A percentile compares a stretch with the other conserved stretches of the same genome.
These are phyloP conservation scores for Drosophila auraria DNA, from an alignment of 1,140 invertebrate species.

Conservation along the genomic window DNA sequence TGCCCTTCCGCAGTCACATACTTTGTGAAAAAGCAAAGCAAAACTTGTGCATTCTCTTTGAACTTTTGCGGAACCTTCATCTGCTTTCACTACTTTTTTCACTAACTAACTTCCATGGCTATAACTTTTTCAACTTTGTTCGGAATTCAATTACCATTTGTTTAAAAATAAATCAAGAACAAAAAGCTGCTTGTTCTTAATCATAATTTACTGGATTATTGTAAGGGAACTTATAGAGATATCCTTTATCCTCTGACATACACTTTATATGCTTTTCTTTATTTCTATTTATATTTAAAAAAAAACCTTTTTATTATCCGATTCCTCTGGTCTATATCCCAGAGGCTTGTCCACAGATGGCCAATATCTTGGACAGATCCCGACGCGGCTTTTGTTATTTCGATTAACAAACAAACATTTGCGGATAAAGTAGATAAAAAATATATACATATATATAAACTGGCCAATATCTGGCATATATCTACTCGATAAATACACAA, in stretches of 20 bases:
- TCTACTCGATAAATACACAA: conserved; percentile 17
- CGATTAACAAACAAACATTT: conserved; percentile 43
- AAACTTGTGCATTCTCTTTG: conserved; percentile 13
- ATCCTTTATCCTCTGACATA: too few relatives aligned
- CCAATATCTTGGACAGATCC: conserved; percentile 54
- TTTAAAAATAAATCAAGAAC: background rate
- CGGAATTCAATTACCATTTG: background rate
- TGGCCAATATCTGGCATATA: conserved; percentile 19
- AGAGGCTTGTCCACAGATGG: conserved; percentile 38
- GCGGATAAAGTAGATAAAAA: conserved; percentile 66
- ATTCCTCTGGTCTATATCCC: conserved; percentile 8
- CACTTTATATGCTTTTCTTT: background rate
- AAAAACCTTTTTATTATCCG: background rate
- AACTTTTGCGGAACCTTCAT: conserved; percentile 13
- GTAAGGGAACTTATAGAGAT: background rate
- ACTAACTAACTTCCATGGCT: background rate
- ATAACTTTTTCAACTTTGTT: background rate
- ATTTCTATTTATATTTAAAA: background rate
- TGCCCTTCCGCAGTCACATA: conserved; percentile 2
- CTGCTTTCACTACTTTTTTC: background rate
- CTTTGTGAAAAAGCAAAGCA: conserved; percentile 3
- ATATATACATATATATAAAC: conserved; percentile 10
- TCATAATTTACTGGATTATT: background rate
- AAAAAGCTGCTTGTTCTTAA: background rate
- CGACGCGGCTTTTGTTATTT: conserved; percentile 50